Percentiles rank a stretch among this genome's conserved stretches.
Evolutionary conservation across 1,140 invertebrate species (phyloP).

Genomic region (Drosophila littoralis): DNA sequence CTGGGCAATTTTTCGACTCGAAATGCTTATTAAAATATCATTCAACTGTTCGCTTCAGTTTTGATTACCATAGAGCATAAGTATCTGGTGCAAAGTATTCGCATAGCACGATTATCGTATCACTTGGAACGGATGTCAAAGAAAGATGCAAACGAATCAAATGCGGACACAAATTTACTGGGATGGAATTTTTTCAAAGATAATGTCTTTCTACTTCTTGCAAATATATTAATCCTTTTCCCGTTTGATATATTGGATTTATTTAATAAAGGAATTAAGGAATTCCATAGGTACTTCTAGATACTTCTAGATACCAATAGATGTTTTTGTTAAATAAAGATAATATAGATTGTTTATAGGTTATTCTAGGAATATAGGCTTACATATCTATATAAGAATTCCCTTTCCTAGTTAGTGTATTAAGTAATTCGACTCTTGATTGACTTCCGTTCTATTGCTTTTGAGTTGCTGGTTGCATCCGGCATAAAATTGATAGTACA

Average conservation of each 20-base stretch:
- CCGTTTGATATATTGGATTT: too few relatives aligned
- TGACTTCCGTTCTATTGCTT: slow-evolving; percentile 22
- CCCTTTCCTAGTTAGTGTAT: neutral
- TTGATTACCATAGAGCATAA: neutral
- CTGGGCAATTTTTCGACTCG: neutral
- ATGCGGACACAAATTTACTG: neutral
- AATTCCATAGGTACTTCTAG: too few relatives aligned
- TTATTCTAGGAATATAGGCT: too few relatives aligned
- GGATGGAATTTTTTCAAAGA: neutral
- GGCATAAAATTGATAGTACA: slow-evolving; percentile 28
- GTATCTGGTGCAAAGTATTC: slow-evolving; percentile 11
- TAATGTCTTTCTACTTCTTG: too few relatives aligned
- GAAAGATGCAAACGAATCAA: slow-evolving; percentile 2
- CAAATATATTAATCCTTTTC: too few relatives aligned
- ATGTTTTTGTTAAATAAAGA: too few relatives aligned
- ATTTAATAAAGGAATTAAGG: too few relatives aligned
- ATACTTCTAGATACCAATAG: too few relatives aligned
- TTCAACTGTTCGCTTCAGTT: neutral
- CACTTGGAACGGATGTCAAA: slow-evolving; percentile 10
- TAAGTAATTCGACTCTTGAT: slow-evolving; percentile 1
- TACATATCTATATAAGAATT: too few relatives aligned
- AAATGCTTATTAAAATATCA: slow-evolving; percentile 24
- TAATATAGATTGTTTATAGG: too few relatives aligned
- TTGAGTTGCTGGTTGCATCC: slow-evolving; percentile 40
- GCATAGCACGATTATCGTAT: slow-evolving; percentile 6